Evolutionary conservation across 2,888 invertebrate genomes (phyloP).

Genomic region (Philereme vetulata): DNA sequence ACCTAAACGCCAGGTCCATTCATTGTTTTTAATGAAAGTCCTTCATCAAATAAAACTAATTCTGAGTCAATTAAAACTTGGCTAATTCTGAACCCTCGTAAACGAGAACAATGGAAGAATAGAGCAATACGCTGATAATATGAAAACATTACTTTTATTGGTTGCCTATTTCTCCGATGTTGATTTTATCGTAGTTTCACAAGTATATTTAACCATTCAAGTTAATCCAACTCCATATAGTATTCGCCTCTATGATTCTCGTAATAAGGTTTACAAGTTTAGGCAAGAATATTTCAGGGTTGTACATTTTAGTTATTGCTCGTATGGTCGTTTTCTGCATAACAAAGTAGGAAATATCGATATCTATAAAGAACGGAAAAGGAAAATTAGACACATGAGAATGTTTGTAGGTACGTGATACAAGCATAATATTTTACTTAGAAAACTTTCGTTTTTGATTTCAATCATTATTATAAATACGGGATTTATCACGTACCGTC

Average conservation of each 20-base stretch:
- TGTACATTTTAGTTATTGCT: conserved; percentile 17
- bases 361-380: conserved; percentile 17
- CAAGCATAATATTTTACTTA: too few species aligned
- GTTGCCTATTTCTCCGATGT: conserved; percentile 30
- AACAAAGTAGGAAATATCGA: conserved; percentile 19
- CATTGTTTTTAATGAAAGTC: conserved; percentile 29
- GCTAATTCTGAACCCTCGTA: conserved; percentile 32
- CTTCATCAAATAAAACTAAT: conserved; percentile 37
- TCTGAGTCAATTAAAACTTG: conserved; percentile 42
- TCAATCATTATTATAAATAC: too few species aligned
- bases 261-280: conserved; percentile 1
- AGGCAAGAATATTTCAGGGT: background rate
- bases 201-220: conserved; percentile 15
- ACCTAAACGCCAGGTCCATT: background rate
- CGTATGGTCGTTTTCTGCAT: conserved; percentile 23
- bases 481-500: too few species aligned
- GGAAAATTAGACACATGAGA: conserved; percentile 15
- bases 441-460: too few species aligned
- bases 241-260: background rate
- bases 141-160: conserved; percentile 38
- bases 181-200: conserved; percentile 28
- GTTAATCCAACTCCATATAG: background rate
- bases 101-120: conserved; percentile 36
- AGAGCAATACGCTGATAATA: conserved; percentile 38
- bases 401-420: background rate